A percentile compares a stretch with the other conserved stretches of the same genome.
phyloP scores from a whole-genome alignment of 2,888 invertebrate genomes.

The Melitaea athalia region DNA sequence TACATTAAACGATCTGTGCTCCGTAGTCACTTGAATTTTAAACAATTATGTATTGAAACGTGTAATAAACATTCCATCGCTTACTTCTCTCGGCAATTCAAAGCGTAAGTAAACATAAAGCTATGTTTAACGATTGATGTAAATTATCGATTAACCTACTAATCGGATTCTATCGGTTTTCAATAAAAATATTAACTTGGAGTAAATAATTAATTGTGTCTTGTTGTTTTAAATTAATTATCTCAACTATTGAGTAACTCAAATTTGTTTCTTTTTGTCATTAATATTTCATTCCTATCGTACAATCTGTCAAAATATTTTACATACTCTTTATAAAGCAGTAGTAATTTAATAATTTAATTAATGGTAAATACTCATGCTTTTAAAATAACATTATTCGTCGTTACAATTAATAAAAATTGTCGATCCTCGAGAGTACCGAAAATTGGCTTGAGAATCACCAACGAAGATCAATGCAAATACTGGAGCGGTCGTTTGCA shows the following conservation, averaged over 20 bases:
- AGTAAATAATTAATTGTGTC: conserved; percentile 8
- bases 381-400: background rate
- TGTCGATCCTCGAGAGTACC: conserved; percentile 12
- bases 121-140: conserved; percentile 15
- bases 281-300: too few species aligned
- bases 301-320: too few species aligned
- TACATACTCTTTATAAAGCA: too few species aligned
- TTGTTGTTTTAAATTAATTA: background rate
- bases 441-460: conserved; percentile 28
- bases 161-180: conserved; percentile 8
- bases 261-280: too few species aligned
- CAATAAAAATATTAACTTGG: conserved; percentile 21
- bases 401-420: conserved; percentile 9
- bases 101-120: background rate
- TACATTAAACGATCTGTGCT: conserved; percentile 13
- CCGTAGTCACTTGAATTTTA: conserved; percentile 23
- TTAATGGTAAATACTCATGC: too few species aligned
- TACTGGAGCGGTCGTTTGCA: conserved; percentile 62
- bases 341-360: too few species aligned
- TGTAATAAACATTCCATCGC: conserved; percentile 28
- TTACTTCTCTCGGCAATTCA: conserved; percentile 24
- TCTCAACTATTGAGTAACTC: too few species aligned
- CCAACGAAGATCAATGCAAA: conserved; percentile 62
- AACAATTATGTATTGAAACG: conserved; percentile 28
- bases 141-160: conserved; percentile 24